Base-by-base conservation (phyloP, 2,888 invertebrate genomes). In the Platycheirus albimanus region DNA sequence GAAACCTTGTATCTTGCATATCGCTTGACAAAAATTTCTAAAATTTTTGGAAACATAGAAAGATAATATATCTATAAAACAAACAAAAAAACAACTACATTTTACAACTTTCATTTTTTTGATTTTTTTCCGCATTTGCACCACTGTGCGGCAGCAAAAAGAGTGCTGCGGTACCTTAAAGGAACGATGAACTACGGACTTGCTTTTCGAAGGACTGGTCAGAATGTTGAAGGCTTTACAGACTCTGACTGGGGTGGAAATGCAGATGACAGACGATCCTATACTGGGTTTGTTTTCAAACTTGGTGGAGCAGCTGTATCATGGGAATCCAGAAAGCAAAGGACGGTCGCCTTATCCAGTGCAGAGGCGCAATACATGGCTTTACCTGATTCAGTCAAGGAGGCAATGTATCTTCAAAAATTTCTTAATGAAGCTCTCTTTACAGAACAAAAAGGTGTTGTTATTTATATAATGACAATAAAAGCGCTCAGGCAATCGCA, bases 131-230 rank as follows among this genome's bases (percentile, higher is more conserved):
- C n/a, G n/a, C n/a, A n/a, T n/a, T n/a, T n/a, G n/a, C n/a, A n/a
- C n/a, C 70, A 77, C 19, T 77, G 77, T 63, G 19, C 17, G n/a
- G 71, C 71, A 33, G 70, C 71, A 28, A 64, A 78, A 28, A 2
- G 45, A 20, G 45, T 11, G 19, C 45, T 45, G 2, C 49, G 49
- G 2, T 61, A 61, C 11, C 43, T 61, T 2, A 61, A 61, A 30
- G 58, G 41, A 41, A 58, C 58, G 1, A 41, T 41, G 20, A n/a
- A 58, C 41, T 58, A 43, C 8, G 41, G 15, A 13, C 58, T 58
- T 0, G 10, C 10, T 13, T 58, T 41, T 58, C 10, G 58, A 58
- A 41, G 30, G 30, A 30, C 17, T 13, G 19, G 17, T 10, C 20
- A 33, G 6, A 45, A 63, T 33, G 61, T 66, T 10, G 13, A 33